These are phyloP conservation scores for Taenioides sp. DNA, from an alignment of 2,797 vertebrate genomes.

Conservation along the genomic window DNA sequence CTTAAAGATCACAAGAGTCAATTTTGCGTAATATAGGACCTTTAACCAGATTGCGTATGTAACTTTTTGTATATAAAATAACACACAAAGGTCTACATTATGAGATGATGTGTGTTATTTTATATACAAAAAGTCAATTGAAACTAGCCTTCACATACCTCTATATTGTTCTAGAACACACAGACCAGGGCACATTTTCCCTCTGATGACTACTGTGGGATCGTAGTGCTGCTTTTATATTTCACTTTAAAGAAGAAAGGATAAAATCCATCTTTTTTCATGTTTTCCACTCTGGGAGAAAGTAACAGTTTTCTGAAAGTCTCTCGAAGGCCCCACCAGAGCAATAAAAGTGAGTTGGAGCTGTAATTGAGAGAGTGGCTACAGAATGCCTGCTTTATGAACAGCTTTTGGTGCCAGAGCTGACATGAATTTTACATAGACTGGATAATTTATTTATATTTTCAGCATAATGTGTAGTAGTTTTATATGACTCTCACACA, in stretches of 20 bases:
- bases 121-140: no score
- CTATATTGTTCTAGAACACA: neutral
- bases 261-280: neutral
- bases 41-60: no score
- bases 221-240: neutral
- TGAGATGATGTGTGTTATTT: no score
- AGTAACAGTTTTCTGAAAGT: no score
- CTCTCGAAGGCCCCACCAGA: neutral
- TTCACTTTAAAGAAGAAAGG: neutral
- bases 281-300: slow-evolving; percentile 1
- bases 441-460: neutral
- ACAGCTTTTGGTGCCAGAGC: no score
- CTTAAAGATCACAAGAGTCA: no score
- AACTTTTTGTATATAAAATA: neutral
- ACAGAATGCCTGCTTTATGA: no score
- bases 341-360: neutral
- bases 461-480: neutral
- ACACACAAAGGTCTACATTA: neutral
- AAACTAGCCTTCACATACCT: neutral
- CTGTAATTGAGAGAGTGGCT: no score
- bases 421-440: no score
- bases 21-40: no score
- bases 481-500: neutral
- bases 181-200: neutral
- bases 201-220: neutral